Evolutionary conservation across 92 coral and sea anemone species (phyloP).

Genomic region (Epizoanthus scotinus): DNA sequence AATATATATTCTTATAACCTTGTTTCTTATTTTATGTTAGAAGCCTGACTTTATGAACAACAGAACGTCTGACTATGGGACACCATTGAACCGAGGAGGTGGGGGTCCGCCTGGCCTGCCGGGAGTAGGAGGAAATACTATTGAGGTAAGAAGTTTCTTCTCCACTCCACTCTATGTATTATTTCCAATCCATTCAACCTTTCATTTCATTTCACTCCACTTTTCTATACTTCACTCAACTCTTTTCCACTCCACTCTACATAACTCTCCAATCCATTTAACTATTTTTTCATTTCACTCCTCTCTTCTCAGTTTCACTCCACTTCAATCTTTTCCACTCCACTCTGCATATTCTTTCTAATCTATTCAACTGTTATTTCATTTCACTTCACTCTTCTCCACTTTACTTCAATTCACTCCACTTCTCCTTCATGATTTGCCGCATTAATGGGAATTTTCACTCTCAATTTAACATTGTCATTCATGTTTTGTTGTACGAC

Average conservation of each 20-base stretch:
- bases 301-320: neutral
- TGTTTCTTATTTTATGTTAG: neutral
- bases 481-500: neutral
- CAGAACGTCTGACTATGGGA: constrained; percentile 59
- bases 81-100: constrained; percentile 42
- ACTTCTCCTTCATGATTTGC: constrained; percentile 4
- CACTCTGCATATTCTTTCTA: no score
- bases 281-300: neutral
- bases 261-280: no score
- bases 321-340: neutral
- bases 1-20: no score
- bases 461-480: constrained; percentile 5
- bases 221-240: neutral
- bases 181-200: neutral
- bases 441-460: no score
- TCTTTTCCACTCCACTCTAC: neutral
- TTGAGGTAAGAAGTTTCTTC: constrained; percentile 26
- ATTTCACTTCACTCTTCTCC: neutral
- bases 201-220: neutral
- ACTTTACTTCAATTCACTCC: constrained; percentile 5
- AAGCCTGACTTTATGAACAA: constrained; percentile 64
- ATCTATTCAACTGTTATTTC: no score
- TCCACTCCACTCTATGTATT: neutral
- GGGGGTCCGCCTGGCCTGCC: constrained; percentile 42
- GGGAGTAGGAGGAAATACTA: constrained; percentile 13